Percentiles rank a stretch among this genome's conserved stretches.
Conservation (phyloP, 2,113 vertebrate genomes). For the Corvus moneduloides region DNA sequence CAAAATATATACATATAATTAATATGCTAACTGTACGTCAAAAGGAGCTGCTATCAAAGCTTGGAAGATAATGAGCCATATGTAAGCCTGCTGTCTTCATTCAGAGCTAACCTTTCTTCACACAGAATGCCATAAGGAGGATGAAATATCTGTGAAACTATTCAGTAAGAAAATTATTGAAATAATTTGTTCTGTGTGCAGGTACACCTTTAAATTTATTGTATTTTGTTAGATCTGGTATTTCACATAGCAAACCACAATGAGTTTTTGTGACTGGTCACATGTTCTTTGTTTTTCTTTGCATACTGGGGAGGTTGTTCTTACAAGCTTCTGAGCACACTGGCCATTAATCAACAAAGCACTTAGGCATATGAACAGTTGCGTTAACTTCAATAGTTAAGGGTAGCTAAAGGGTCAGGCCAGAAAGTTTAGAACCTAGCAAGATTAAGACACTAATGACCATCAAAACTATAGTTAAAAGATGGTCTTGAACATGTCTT, state of each 20-base stretch:
- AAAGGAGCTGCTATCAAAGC: not conserved
- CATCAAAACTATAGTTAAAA: not conserved
- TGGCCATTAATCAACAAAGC: conserved; percentile 6
- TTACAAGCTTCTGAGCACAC: not conserved
- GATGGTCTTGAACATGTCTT: not conserved
- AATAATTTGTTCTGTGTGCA: not conserved
- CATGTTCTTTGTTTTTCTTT: not conserved
- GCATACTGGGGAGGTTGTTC: not conserved
- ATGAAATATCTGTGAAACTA: not conserved
- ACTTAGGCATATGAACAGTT: not conserved
- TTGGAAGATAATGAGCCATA: not conserved
- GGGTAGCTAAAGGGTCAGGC: not conserved
- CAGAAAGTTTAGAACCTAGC: not conserved
- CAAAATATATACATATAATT: not conserved
- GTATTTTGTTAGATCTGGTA: not conserved
- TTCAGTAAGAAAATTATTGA: not conserved
- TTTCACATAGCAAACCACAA: not conserved
- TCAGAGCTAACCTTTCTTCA: not conserved
- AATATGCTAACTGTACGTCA: not conserved
- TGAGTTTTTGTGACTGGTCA: not conserved
- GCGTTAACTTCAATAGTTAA: not conserved
- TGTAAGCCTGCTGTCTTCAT: not conserved
- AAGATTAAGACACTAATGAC: not conserved
- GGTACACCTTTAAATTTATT: not conserved
- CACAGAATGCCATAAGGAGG: not conserved